Conservation (phyloP, 1,140 invertebrate species). For the Achroia grisella region DNA sequence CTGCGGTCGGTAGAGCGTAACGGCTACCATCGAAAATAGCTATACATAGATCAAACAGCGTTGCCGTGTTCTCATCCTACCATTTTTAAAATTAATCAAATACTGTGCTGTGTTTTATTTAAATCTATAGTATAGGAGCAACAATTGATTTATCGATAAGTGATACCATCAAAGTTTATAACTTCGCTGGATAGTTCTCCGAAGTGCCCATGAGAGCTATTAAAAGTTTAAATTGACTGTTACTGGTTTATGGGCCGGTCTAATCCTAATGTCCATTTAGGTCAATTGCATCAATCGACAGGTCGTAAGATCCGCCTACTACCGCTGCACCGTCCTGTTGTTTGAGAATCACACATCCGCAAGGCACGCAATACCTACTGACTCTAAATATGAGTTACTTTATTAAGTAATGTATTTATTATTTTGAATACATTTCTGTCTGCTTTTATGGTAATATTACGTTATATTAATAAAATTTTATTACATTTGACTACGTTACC, state of each 20-base stretch:
- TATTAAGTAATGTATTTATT: no score
- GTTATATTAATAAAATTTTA: no score
- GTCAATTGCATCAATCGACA: conserved; percentile 42
- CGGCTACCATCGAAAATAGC: conserved; percentile 10
- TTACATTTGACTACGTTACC: no score
- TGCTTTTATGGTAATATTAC: no score
- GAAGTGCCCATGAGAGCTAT: conserved; percentile 5
- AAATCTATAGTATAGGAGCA: no score
- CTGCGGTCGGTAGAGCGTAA: conserved; percentile 12
- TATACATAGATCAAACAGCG: not conserved
- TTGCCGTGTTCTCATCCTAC: conserved; percentile 13
- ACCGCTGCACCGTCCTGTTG: conserved; percentile 1
- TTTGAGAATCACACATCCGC: no score
- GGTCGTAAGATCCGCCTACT: conserved; percentile 23
- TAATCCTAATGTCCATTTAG: conserved; percentile 33
- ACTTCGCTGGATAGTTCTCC: not conserved
- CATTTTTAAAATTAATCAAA: no score
- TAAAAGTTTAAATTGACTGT: conserved; percentile 21
- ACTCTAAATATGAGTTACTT: no score
- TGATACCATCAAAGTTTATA: conserved; percentile 13
- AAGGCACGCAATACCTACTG: no score
- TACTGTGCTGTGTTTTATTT: no score
- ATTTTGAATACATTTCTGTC: no score
- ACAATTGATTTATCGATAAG: no score
- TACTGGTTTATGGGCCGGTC: conserved; percentile 24